Percentiles rank a stretch among this genome's conserved stretches.
Conservation (phyloP, 2,113 vertebrate genomes). For the Uria aalge region DNA sequence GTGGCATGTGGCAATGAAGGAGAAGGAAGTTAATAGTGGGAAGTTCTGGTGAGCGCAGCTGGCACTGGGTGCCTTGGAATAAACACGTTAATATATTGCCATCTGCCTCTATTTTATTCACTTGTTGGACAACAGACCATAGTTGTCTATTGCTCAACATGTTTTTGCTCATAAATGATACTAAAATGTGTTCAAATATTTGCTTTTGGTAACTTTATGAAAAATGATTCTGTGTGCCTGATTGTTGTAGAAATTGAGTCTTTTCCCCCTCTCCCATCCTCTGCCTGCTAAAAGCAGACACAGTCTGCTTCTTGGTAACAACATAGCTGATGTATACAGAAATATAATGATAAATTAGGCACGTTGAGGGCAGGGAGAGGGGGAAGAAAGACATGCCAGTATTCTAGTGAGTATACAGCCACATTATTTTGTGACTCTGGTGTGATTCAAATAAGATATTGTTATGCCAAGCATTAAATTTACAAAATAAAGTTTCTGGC, state of each 20-base stretch:
- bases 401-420: not conserved
- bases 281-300: not conserved
- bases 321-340: not conserved
- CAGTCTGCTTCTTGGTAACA: not conserved
- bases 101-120: conserved; percentile 9
- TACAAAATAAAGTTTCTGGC: not conserved
- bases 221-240: not conserved
- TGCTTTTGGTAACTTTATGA: not conserved
- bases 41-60: not conserved
- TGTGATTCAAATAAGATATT: not conserved
- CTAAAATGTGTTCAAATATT: conserved; percentile 2
- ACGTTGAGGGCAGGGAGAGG: not conserved
- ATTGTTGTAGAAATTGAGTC: not conserved
- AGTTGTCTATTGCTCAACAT: not conserved
- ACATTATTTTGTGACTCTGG: not conserved
- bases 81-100: not conserved
- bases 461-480: not conserved
- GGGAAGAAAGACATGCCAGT: not conserved
- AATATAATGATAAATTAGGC: not conserved
- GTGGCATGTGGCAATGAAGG: conserved; percentile 45
- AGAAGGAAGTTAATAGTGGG: not conserved
- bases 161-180: not conserved
- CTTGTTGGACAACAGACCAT: not conserved
- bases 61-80: not conserved
- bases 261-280: not conserved